A percentile compares a stretch with the other conserved stretches of the same genome.
Conservation (phyloP, 30 jellyfish, hydroid and myxozoan species). For the Aurelia aurita region DNA sequence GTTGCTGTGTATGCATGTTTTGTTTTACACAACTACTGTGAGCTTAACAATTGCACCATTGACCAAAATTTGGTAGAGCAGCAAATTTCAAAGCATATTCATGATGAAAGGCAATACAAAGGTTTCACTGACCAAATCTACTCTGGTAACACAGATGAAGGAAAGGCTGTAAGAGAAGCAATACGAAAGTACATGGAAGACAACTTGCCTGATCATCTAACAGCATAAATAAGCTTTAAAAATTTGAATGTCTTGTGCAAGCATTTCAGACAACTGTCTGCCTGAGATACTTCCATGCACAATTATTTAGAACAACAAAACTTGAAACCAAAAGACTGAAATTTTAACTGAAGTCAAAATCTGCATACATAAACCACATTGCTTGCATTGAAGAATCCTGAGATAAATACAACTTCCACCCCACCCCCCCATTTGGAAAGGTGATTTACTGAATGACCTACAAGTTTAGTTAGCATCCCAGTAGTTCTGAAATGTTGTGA, state of each 20-base stretch:
- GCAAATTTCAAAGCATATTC: neutral
- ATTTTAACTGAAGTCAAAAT: too few species aligned
- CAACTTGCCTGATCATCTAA: too few species aligned
- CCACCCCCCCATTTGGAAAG: neutral
- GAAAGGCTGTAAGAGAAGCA: constrained; percentile 3
- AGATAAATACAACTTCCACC: neutral
- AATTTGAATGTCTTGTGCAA: too few species aligned
- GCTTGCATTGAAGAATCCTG: constrained; percentile 2
- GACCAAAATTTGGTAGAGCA: constrained; percentile 19
- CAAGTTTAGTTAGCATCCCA: neutral
- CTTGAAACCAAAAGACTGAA: too few species aligned
- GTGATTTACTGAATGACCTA: neutral
- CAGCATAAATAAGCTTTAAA: too few species aligned
- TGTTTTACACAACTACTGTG: constrained; percentile 69
- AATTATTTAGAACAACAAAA: too few species aligned
- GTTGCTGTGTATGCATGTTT: too few species aligned
- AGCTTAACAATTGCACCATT: neutral
- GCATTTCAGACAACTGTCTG: too few species aligned
- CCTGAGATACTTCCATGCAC: too few species aligned
- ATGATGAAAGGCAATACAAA: constrained; percentile 2
- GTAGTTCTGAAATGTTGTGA: neutral
- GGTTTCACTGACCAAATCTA: constrained; percentile 1
- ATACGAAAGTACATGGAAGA: neutral
- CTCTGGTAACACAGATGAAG: constrained; percentile 22
- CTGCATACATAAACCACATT: too few species aligned